Evolutionary conservation across 2,113 vertebrate genomes (phyloP), one percentile per base, ranked within the genome.

Genomic region (Pristiophorus japonicus): DNA sequence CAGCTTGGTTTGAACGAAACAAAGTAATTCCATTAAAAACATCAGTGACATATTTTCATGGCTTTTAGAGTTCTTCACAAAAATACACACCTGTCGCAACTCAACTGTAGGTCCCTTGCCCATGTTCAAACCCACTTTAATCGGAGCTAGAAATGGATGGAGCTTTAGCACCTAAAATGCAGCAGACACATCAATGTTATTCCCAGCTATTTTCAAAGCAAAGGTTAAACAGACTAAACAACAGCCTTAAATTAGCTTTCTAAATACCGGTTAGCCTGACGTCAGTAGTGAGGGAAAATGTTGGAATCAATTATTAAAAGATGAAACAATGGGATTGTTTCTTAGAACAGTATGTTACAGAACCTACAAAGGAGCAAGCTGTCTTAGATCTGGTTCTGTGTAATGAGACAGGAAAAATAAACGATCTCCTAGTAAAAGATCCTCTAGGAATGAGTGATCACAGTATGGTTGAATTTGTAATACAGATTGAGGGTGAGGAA

Each of bases 121-220:
- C 96, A 99, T 96, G 96, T 99, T 98, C 97, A 99, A 96, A 81
- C 99, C 98, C 88, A 99, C 98, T 97, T 99, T 99, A 51, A 99
- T 88, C 20, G 99, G 99, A 7, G 98, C 97, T 96, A 99, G 97
- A 95, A 97, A 97, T 65, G 99, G 99, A 96, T 99, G 99, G 95
- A 99, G 97, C 96, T 99, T 99, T 96, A 99, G 97, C 34, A 99
- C 99, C 99, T 99, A 96, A 94, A 27, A 95, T 30, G 85, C 7
- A 95, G 38, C 87, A 62, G 30, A 20, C 4, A 81, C n/a, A 63
- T 38, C 55, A 91, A 88, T 8, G n/a, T 62, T 63, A 91, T 22
- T 91, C 63, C 63, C 6, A 22, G 88, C 51, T 88, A 55, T 88
- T 59, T 88, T 88, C 47, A 55, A 88, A 88, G 45, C 45, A 87